These are phyloP conservation scores for cattle (Bos taurus) DNA, from an alignment of 2,113 vertebrate species.

Conservation along the genomic window DNA sequence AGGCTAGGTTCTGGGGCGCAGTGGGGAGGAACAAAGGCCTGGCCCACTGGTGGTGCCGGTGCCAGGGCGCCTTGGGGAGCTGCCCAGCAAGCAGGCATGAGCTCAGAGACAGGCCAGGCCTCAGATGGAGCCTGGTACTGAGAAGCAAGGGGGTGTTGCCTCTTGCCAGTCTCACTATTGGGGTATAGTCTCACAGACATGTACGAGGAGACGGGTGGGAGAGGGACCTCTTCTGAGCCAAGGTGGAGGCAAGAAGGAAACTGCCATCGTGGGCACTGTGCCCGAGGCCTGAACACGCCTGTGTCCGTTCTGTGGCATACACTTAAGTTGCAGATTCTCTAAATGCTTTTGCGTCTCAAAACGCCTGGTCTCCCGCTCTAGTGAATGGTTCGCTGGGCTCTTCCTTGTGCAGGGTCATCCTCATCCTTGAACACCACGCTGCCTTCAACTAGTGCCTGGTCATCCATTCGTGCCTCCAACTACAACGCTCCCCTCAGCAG, in stretches of 20 bases:
- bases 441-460: constrained; percentile 99
- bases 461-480: constrained; percentile 99
- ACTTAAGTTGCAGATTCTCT: accelerated
- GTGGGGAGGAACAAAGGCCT: neutral
- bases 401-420: constrained; percentile 90
- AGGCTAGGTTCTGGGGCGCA: neutral
- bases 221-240: neutral
- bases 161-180: accelerated
- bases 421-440: constrained; percentile 99
- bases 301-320: neutral
- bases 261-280: accelerated
- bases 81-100: neutral
- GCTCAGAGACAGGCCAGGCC: neutral
- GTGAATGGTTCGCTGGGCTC: neutral
- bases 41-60: accelerated
- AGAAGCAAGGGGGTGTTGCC: neutral
- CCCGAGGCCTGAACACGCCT: accelerated
- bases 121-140: neutral
- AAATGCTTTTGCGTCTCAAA: neutral
- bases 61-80: neutral
- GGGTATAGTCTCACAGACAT: neutral
- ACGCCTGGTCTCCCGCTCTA: accelerated
- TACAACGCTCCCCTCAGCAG: constrained; percentile 99
- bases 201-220: neutral
- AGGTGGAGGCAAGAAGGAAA: neutral